Evolutionary conservation across 2,888 invertebrate genomes (phyloP), one percentile per base, ranked within the genome.

Genomic region (Epinotia demarniana): DNA sequence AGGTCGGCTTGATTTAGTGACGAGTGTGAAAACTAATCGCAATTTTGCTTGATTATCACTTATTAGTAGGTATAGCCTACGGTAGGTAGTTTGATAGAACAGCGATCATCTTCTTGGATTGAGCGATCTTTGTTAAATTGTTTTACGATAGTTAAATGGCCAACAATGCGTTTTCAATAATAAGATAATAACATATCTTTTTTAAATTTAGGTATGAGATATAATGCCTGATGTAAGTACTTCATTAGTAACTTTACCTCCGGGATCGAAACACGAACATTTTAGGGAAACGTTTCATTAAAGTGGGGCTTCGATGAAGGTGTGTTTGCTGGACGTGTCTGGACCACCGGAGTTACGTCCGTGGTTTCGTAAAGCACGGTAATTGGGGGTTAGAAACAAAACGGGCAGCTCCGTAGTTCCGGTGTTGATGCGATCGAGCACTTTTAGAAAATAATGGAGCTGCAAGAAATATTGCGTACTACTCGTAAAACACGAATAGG

Each of bases 351-450:
- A 83, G 81, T 83, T 81, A 80, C 79, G 80, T 75, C 77, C 64
- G 61, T 55, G 70, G 53, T 74, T 72, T 46, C 71, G 74, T 72
- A 75, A 69, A 72, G 70, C 80, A 78, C 78, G 77, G 82, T 87
- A 90, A 90, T 89, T 88, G 87, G 84, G 82, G 88, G 86, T 84
- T 87, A 83, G 81, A 83, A 86, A 82, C 83, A 85, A 86, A 81
- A 80, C 81, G 80, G 81, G 79, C 81, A 81, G 80, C 82, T 79
- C 85, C 87, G 86, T 87, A 86, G 89, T 89, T 91, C 90, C 90
- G 90, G 89, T 86, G 83, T 81, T 80, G 85, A 85, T 82, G 72
- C 76, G 72, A 75, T 74, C 73, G 80, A 74, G 74, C 60, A 70
- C 79, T 78, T 72, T 77, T 79, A 78, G 75, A 74, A 78, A 23